Percentiles rank a stretch among this genome's conserved stretches.
These are phyloP conservation scores for Drosophila kambysellisi DNA, from an alignment of 2,888 invertebrate genomes.

Conservation along the genomic window DNA sequence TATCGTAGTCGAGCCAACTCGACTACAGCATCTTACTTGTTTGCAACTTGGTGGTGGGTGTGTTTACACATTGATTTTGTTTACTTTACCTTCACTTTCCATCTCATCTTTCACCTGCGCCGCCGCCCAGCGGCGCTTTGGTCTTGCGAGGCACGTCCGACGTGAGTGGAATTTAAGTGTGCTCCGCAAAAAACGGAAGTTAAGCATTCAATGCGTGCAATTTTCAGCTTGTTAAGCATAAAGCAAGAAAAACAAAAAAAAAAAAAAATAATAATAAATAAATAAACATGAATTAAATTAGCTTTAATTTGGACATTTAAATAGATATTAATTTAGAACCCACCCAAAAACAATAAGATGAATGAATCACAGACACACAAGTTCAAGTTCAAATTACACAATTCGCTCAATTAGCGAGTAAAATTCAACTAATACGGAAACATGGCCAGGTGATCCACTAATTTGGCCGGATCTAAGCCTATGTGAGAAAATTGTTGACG, in stretches of 20 bases:
- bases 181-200: slow-evolving; percentile 53
- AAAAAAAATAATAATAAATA: no score
- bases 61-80: slow-evolving; percentile 47
- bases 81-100: slow-evolving; percentile 66
- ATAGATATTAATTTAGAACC: slow-evolving; percentile 39
- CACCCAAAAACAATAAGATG: slow-evolving; percentile 4
- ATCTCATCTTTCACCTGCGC: slow-evolving; percentile 1
- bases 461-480: slow-evolving; percentile 38
- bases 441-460: slow-evolving; percentile 12
- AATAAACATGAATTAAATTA: slow-evolving; percentile 26
- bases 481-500: slow-evolving; percentile 30
- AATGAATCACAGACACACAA: neutral
- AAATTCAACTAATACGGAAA: slow-evolving; percentile 45
- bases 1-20: no score
- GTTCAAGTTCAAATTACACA: slow-evolving; percentile 48
- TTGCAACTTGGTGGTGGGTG: slow-evolving; percentile 12
- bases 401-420: slow-evolving; percentile 37
- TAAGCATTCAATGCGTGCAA: slow-evolving; percentile 23
- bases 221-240: slow-evolving; percentile 12
- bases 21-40: neutral
- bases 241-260: neutral
- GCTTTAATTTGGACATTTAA: slow-evolving; percentile 49
- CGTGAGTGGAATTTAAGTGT: slow-evolving; percentile 21
- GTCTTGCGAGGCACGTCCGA: slow-evolving; percentile 38
- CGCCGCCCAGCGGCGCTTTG: neutral